These are phyloP conservation scores for Piprites chloris DNA, from an alignment of 2,113 vertebrate genomes.

Conservation along the genomic window DNA sequence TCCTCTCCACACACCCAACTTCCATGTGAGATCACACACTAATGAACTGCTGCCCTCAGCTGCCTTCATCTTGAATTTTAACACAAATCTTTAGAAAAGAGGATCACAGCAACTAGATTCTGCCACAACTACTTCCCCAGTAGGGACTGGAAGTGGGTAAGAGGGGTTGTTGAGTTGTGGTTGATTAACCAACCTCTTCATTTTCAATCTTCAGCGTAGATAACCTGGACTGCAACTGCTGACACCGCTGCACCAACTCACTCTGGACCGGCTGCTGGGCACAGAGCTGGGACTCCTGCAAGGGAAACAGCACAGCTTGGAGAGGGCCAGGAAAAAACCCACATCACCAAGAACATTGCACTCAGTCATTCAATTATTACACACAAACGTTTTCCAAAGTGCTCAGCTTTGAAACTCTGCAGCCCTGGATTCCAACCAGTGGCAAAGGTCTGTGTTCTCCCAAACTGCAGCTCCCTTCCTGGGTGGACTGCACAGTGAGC, in stretches of 20 bases:
- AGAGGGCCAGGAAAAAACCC: neutral
- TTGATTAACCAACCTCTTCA: conserved; percentile 83
- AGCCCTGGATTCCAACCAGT: neutral
- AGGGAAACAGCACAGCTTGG: neutral
- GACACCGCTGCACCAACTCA: conserved; percentile 91
- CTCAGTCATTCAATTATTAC: fast-evolving
- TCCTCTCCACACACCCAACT: neutral
- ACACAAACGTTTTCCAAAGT: neutral
- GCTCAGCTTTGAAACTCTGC: neutral
- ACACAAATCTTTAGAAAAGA: neutral
- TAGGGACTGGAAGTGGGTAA: neutral
- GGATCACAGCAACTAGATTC: neutral
- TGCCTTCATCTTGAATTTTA: neutral
- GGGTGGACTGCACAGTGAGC: fast-evolving
- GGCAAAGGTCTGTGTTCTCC: neutral
- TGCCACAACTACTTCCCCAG: neutral
- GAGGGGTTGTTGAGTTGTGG: neutral
- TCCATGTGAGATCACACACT: neutral
- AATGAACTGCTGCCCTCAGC: fast-evolving
- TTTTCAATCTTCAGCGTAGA: conserved; percentile 97
- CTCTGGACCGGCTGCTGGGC: conserved; percentile 90
- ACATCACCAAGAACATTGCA: fast-evolving
- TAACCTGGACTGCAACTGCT: conserved; percentile 90
- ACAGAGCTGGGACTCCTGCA: conserved; percentile 88
- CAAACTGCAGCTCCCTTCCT: neutral